Base-by-base conservation (phyloP, 2,888 invertebrate species). In the Limenitis arthemis region DNA sequence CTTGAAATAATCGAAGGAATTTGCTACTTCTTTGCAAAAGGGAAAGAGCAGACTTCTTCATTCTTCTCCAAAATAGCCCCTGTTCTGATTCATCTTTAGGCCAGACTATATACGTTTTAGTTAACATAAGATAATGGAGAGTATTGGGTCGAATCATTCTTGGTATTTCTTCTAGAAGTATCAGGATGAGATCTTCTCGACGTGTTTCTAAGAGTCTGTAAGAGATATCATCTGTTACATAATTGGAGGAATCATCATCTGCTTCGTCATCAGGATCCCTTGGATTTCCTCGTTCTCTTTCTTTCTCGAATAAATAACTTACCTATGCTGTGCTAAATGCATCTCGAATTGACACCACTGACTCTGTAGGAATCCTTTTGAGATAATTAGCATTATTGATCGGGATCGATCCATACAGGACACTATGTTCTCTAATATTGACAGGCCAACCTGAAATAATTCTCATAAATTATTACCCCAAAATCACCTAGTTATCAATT, bases 281-380 rank as follows among this genome's bases (percentile, higher is more conserved):
- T n/a, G 5, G 6, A 8, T 28, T 7, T 20, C 8, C 11, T 20
- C 20, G 5, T 8, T 39, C 8, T 39, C 8, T 12, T 39, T 39
- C 20, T 39, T 20, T 39, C 20, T n/a, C 29, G 31, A 32, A 28
- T 6, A 11, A 5, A 5, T 32, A 8, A 47, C 28, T 63, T 55
- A 89, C 87, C 90, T 84, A 65, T 91, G 90, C 54, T 92, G 91
- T 0, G 91, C 92, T 42, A 92, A 66, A 61, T 91, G 89, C 89
- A 92, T 89, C 70, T 93, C 92, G 60, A 91, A 92, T 62, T 91
- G 90, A 62, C 92, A 92, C 92, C 92, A 93, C 58, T 91, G 90
- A 59, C 92, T 92, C 7, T 87, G 73, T 6, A 91, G 70, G 68
- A 92, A 92, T 58, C 84, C 78, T 38, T 88, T 80, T 0, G 91